These are phyloP conservation scores for Creontiades dilutus DNA, from an alignment of 2,888 invertebrate species.

Conservation along the genomic window DNA sequence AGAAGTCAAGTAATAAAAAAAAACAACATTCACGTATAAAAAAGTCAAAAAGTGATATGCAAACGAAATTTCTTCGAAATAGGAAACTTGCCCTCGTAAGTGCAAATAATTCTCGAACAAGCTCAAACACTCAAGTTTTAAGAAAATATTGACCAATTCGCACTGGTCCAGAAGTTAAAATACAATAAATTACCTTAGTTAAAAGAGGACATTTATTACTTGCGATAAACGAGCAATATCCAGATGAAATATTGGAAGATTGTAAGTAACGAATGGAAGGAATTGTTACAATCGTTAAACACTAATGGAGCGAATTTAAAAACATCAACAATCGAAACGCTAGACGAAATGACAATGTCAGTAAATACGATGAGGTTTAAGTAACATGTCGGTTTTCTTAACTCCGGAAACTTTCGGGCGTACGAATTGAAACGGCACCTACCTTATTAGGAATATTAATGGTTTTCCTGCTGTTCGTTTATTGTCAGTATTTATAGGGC, in stretches of 20 bases:
- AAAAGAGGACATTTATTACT: background rate
- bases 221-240: background rate
- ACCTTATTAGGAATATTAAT: too few relatives aligned
- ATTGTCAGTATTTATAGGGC: too few relatives aligned
- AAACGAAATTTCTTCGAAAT: background rate
- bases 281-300: background rate
- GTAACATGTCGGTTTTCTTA: too few relatives aligned
- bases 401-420: too few relatives aligned
- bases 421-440: too few relatives aligned
- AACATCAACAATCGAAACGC: background rate
- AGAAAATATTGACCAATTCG: background rate
- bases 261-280: conserved; percentile 19
- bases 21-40: conserved; percentile 10
- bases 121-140: background rate
- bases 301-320: background rate
- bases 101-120: background rate
- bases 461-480: too few relatives aligned
- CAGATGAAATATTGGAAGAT: conserved; percentile 16
- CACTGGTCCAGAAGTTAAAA: background rate
- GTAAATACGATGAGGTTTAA: background rate
- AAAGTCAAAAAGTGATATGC: conserved; percentile 22
- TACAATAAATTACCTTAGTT: conserved; percentile 12
- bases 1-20: background rate
- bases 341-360: background rate
- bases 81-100: background rate